Base-by-base conservation (phyloP, 2,888 invertebrate species). In the Andrena praecox region DNA sequence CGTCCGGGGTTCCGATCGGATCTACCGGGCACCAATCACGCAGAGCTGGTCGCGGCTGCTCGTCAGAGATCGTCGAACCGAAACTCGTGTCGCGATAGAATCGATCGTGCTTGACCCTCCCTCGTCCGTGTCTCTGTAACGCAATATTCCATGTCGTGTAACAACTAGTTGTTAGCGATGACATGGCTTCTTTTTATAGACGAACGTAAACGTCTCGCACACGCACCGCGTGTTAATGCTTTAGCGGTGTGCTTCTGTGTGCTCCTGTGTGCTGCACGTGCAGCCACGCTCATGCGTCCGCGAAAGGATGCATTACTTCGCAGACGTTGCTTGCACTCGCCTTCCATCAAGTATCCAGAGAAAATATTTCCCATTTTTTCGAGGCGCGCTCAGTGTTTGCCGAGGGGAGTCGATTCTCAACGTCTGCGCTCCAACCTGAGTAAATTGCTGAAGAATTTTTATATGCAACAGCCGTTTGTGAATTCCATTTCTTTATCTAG, bases 151-250 rank as follows among this genome's bases (percentile, higher is more conserved):
- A 50, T 80, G 75, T 80, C 80, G 76, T 84, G 69, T 80, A 73
- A 72, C 75, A 66, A 71, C 68, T 63, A 69, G 71, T 54, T 75
- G 79, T 82, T 85, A 86, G 78, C 86, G 90, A 91, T 91, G 91
- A 91, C 91, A 89, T 76, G 80, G 86, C 86, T 86, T 90, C 91
- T 91, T 91, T 91, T 91, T 91, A 91, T 91, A 91, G 91, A 88
- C 82, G 29, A 70, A 68, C 80, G 69, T 86, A 83, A 86, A 80
- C 79, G 62, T 73, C 77, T 50, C 76, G 77, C 67, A 77, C 79
- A 79, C 80, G 77, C 82, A 70, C 85, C 56, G 63, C 83, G 82
- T 64, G 80, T 67, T 76, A 29, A 73, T 59, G 70, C 56, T 42
- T 29, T 24, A 56, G 35, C 63, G 54, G 35, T 27, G 24, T 54